Base-by-base conservation (phyloP, 2,113 vertebrate species). In the Sander lucioperca region DNA sequence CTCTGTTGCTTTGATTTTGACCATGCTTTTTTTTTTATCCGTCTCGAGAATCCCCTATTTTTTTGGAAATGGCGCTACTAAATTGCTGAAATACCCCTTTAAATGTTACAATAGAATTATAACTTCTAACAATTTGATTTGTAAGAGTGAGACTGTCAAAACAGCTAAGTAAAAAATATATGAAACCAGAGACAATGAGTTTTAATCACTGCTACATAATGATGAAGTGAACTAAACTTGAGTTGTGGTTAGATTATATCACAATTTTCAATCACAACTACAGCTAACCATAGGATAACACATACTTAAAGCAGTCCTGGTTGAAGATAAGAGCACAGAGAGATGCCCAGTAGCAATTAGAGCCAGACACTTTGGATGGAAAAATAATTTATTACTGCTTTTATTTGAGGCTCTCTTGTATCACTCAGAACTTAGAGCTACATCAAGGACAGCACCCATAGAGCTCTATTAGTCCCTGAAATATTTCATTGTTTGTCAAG, bases 121-220 rank as follows among this genome's bases (percentile, higher is more conserved):
- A 19, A 25, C 50, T 25, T 18, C 50, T 23, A 45, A 54, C 45
- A 45, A 84, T 63, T 74, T 70, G 10, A 79, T 39, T 19, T 58
- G 4, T 71, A 43, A 8, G 39, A 74, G 47, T 19, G 62, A 69
- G 56, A 59, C 51, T 58, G 58, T 47, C 71, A 45, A 68, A 77
- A 70, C 64, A 82, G 54, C 33, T 30, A 12, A 51, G 45, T 83
- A 27, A 87, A 85, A 90, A 82, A 75, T 65, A 50, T 43, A 87
- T 74, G 76, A 84, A 74, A 53, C 30, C 51, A 30, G 27, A 85
- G 16, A 43, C 59, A 77, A 84, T 53, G 56, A 71, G 23, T 57
- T 81, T 80, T 78, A 82, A 84, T 83, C 47, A 45, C 23, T 25
- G 16, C 83, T 63, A 14, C 12, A 71, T 59, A 73, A 51, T 21